Evolutionary conservation across 35 echinoderm and acorn worm genomes (phyloP), one percentile per base, ranked within the genome.

Genomic region (Heliocidaris erythrogramma): DNA sequence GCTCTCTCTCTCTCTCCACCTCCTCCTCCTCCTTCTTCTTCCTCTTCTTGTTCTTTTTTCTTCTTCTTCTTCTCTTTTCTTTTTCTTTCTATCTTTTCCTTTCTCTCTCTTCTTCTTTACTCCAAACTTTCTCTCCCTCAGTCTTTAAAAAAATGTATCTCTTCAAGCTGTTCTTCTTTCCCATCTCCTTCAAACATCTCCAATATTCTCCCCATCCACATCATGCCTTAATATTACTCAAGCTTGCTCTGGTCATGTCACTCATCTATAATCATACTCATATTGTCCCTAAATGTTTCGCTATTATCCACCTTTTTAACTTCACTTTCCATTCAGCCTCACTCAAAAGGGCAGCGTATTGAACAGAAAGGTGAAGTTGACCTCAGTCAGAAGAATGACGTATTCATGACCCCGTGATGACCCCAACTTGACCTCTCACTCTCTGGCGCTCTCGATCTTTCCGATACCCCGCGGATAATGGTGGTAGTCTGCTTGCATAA

Each of bases 361-460:
- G 13, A 32, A 88, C 14, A 30, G 86, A 89, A 48, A 89, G 18
- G 47, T 89, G 87, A 32, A 47, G 30, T 89, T 89, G 31, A 89
- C 87, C 31, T 89, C 47, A 78, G 87, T 5, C 11, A 48, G 87
- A 30, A 89, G 87, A 89, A 89, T 89, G 87, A 89, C 87, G 87
- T 89, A 89, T 89, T 32, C 87, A 48, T 48, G 87, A 89, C 87
- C 87, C 87, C 87, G 16, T 48, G 87, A 27, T 48, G 87, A 89
- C 87, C 30, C 31, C 47, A 42, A 89, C 87, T 89, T 48, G 87
- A 89, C 87, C 87, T 89, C 47, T 89, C 87, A 32, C 87, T 89
- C 29, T 89, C 47, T 89, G 16, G 31, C 29, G 30, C 87, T 89
- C 87, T 89, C n/a, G n/a, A n/a, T n/a, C 87, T 32, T 48, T 24